A percentile compares a stretch with the other conserved stretches of the same genome.
phyloP scores from a whole-genome alignment of 92 coral and sea anemone genomes.

The Anthopleura xanthogrammica region DNA sequence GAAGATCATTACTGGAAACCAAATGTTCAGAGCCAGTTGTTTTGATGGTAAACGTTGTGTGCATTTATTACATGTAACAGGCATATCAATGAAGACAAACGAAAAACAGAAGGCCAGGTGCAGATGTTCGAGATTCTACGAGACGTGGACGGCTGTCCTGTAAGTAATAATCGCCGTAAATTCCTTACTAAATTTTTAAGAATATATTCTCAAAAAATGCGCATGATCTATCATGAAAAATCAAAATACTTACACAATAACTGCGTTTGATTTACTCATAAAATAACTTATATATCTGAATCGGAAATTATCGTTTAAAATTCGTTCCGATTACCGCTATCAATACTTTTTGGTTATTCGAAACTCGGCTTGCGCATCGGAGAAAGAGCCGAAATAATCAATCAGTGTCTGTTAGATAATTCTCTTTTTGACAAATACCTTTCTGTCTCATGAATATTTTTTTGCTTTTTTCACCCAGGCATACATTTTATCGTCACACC shows the following conservation, averaged over 20 bases:
- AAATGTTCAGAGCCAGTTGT: too few species aligned
- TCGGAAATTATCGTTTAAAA: too few species aligned
- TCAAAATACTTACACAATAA: too few species aligned
- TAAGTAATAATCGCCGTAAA: conserved; percentile 15
- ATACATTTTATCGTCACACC: conserved; percentile 89
- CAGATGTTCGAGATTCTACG: conserved; percentile 98
- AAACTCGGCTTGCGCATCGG: not conserved
- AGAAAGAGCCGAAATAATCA: too few species aligned
- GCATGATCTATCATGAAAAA: too few species aligned
- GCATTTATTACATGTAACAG: conserved; percentile 30
- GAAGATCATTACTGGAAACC: too few species aligned
- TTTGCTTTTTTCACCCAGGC: conserved; percentile 45
- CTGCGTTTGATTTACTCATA: too few species aligned
- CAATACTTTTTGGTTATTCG: too few species aligned
- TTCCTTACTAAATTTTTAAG: too few species aligned
- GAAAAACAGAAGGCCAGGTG: conserved; percentile 97
- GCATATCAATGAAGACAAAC: conserved; percentile 95
- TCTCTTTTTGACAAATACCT: not conserved
- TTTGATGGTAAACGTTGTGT: not conserved
- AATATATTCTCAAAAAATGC: too few species aligned
- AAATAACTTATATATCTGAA: too few species aligned
- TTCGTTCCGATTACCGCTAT: too few species aligned
- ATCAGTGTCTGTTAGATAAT: not conserved
- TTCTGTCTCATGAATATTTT: not conserved
- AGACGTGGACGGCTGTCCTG: conserved; percentile 99